Evolutionary conservation across 2,888 invertebrate genomes (phyloP).

Genomic region (Chromoteleia sp.): DNA sequence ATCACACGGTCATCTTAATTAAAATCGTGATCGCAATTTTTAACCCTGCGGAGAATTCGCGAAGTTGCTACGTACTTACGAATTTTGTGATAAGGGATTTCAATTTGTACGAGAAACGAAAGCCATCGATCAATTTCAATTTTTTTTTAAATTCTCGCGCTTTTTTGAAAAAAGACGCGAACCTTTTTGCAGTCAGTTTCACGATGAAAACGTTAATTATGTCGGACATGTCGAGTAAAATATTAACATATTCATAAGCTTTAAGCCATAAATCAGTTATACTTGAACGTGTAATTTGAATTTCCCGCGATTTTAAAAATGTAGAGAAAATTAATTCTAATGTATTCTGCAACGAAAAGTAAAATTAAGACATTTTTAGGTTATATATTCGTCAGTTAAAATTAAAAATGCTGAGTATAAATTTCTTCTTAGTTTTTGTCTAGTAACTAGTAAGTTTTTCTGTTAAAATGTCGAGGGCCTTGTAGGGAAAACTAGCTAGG

Average conservation of each 20-base stretch:
- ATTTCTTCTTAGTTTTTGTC: too few species aligned
- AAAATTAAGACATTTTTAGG: too few species aligned
- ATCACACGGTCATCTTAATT: conserved; percentile 51
- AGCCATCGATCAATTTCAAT: not conserved
- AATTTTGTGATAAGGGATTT: too few species aligned
- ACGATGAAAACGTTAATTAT: conserved; percentile 15
- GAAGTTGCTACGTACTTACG: not conserved
- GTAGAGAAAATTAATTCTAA: not conserved
- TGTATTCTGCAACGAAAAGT: too few species aligned
- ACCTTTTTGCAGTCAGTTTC: conserved; percentile 1
- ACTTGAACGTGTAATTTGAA: conserved; percentile 1
- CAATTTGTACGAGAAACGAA: not conserved
- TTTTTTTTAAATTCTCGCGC: conserved; percentile 7
- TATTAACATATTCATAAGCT: not conserved
- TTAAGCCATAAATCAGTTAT: not conserved
- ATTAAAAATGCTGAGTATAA: too few species aligned
- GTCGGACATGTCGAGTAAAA: not conserved
- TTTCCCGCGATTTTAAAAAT: conserved; percentile 7
- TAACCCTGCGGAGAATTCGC: conserved; percentile 11
- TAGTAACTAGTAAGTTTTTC: too few species aligned
- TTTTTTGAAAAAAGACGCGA: conserved; percentile 11
- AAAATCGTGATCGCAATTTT: conserved; percentile 49
- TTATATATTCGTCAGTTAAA: too few species aligned
- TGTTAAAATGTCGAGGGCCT: too few species aligned
- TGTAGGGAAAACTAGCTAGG: too few species aligned